Base-by-base conservation (phyloP, 2,888 invertebrate genomes). In the Lithophane socia region DNA sequence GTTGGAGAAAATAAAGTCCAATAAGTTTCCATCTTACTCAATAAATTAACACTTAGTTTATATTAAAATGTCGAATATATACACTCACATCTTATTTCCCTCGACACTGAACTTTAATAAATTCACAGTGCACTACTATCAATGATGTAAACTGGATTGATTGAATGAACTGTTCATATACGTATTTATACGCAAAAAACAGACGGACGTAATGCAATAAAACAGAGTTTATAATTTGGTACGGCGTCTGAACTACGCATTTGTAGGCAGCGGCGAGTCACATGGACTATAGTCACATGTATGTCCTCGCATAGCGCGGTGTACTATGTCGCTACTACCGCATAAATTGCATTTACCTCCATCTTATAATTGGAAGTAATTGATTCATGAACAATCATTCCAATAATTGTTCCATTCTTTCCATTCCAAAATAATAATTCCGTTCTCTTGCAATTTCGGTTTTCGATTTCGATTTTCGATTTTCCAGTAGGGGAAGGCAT, bases 111-210 rank as follows among this genome's bases (percentile, higher is more conserved):
- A 81, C 81, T 84, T 84, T 29, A 77, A 80, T 80, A 80, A 73
- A 77, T 77, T 77, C 70, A 67, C 69, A 84, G 85, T 84, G 87
- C 85, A 85, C 87, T 73, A 74, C 82, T 87, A 87, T 87, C 82
- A 84, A 77, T 82, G 80, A 77, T 86, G 69, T 79, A 77, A 82
- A 86, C 77, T 75, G 64, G 52, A 80, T 86, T 87, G 88, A 87
- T 77, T 79, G 84, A 86, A 84, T 82, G 80, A 82, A 80, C 77
- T 64, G 64, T 79, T 80, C 73, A 73, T 70, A 74, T 73, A 70
- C 82, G 86, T 86, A 87, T 86, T 76, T 88, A 88, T 87, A 87
- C 72, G 69, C 37, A 29, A 64, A 77, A 82, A 79, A 77, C 66
- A 75, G 78, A 82, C 72, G 77, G 29, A 56, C 75, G 82, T 75